Conservation (phyloP, 2,888 invertebrate species). For the Acanthacorydalis orientalis region DNA sequence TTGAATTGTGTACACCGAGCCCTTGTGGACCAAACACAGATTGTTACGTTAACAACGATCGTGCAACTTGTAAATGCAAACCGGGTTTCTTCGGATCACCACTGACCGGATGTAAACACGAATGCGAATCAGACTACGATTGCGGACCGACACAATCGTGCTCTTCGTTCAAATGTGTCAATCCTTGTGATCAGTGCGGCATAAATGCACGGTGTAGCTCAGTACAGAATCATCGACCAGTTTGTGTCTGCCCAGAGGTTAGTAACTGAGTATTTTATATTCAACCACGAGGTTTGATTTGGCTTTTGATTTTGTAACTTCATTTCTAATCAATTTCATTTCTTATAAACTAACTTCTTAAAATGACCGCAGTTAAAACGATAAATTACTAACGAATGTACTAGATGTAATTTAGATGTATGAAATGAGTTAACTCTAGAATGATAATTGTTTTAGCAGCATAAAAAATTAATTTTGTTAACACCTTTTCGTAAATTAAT, state of each 20-base stretch:
- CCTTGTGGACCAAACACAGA: slow-evolving; percentile 70
- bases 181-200: slow-evolving; percentile 63
- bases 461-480: too few species aligned
- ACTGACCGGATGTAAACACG: slow-evolving; percentile 59
- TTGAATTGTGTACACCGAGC: slow-evolving; percentile 67
- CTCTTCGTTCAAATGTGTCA: slow-evolving; percentile 55
- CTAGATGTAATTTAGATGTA: too few species aligned
- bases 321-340: too few species aligned
- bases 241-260: slow-evolving; percentile 66
- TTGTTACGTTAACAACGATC: slow-evolving; percentile 56
- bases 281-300: too few species aligned
- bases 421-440: too few species aligned
- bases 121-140: slow-evolving; percentile 63
- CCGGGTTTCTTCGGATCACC: slow-evolving; percentile 65
- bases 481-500: too few species aligned
- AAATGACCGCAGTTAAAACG: too few species aligned
- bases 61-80: slow-evolving; percentile 64
- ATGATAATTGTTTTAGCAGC: too few species aligned
- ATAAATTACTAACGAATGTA: too few species aligned
- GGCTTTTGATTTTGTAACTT: too few species aligned
- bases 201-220: slow-evolving; percentile 60
- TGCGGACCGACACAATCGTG: slow-evolving; percentile 56
- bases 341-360: too few species aligned
- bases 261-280: too few species aligned
- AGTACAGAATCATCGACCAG: slow-evolving; percentile 54